Base-by-base conservation (phyloP, 1,140 invertebrate species). In the Leptinotarsa lineolata region DNA sequence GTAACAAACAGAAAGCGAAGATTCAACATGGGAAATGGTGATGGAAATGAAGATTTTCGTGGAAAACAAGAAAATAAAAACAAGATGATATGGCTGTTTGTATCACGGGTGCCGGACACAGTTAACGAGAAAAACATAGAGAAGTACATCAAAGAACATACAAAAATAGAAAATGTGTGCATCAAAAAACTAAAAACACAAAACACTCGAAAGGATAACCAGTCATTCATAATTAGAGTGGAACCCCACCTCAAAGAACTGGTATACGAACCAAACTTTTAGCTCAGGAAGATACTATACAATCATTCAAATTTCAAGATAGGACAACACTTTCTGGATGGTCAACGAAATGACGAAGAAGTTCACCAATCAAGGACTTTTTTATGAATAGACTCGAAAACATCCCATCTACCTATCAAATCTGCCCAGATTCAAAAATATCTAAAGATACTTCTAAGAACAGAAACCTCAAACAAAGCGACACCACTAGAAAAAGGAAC, bases 191-290 rank as follows among this genome's bases (percentile, higher is more conserved):
- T 60, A 60, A 60, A 60, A 60, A 60, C 59, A 60, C 59, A 60
- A 60, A 60, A 60, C 21, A 12, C 13, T 45, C 64, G 44, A 39
- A 66, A 66, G 64, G 64, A 22, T 45, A 66, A 66, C 64, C 22
- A 66, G 24, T 39, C 24, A 44, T 67, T 67, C 15, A 67, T 67
- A 21, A 46, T 45, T 30, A 21, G 30, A 67, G 30, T 67, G 24
- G 65, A 67, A n/a, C 30, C 65, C 22, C 12, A 39, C 4, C 30
- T 67, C 18, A 67, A 67, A 44, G 6, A 67, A 44, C 15, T n/a
- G 45, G 65, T 67, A 12, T 67, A 67, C 65, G 18, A 45, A 67
- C 65, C 65, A 67, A 46, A 67, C 15, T 67, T 67, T 20, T 67
- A 21, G 65, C 30, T 0, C 16, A 67, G 45, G 24, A 13, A 46